phyloP scores from a whole-genome alignment of 2,113 vertebrate genomes.

The Osmerus mordax region DNA sequence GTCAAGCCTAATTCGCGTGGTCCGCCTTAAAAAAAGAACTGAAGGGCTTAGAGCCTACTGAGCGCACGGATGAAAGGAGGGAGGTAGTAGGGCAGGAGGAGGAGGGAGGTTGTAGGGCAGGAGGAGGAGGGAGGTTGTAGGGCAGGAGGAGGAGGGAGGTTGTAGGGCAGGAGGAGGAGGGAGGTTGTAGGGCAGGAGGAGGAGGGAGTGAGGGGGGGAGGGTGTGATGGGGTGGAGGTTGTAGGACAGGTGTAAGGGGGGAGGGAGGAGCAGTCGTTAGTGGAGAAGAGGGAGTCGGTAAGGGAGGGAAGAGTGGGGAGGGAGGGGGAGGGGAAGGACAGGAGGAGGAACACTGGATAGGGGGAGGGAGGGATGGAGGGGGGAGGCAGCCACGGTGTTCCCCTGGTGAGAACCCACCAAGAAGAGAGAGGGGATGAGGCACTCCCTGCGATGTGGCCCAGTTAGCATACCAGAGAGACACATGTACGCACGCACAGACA shows the following conservation, averaged over 20 bases:
- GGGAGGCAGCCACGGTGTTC: neutral
- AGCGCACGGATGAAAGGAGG: conserved; percentile 26
- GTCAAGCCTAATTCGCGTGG: conserved; percentile 44
- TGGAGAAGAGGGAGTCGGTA: too few relatives aligned
- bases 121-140: neutral
- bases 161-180: neutral
- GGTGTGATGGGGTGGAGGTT: neutral
- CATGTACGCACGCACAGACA: too few relatives aligned
- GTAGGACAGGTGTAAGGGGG: neutral
- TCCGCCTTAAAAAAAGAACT: conserved; percentile 50
- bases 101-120: neutral
- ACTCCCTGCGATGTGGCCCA: conserved; percentile 27
- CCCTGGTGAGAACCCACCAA: conserved; percentile 46
- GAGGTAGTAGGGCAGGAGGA: neutral
- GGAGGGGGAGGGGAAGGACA: too few relatives aligned
- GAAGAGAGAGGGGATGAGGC: conserved; percentile 41
- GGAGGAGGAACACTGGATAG: neutral
- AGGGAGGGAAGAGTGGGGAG: too few relatives aligned
- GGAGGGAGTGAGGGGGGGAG: neutral
- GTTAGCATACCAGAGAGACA: conserved; percentile 30
- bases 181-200: neutral
- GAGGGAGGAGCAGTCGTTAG: too few relatives aligned
- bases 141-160: neutral
- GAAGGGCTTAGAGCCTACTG: conserved; percentile 38
- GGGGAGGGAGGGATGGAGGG: neutral